Evolutionary conservation across 2,888 invertebrate species (phyloP).

Genomic region (Melanotus villosus): DNA sequence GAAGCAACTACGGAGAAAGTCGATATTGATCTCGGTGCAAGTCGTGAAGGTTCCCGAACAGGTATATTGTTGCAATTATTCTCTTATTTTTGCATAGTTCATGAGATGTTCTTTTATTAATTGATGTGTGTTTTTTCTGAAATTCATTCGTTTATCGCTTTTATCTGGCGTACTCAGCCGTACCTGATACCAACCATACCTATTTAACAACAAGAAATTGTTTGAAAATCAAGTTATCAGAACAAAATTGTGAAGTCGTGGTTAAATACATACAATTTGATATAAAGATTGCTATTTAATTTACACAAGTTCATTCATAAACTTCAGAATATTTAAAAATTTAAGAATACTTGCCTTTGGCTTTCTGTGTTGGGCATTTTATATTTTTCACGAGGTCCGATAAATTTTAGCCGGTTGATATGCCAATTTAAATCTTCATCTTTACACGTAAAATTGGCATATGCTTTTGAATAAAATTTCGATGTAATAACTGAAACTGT

Average conservation of each 20-base stretch:
- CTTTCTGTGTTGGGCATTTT: slow-evolving; percentile 64
- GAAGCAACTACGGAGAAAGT: slow-evolving; percentile 75
- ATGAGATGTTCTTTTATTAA: slow-evolving; percentile 63
- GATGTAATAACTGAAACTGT: slow-evolving; percentile 60
- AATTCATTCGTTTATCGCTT: slow-evolving; percentile 64
- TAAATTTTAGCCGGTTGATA: slow-evolving; percentile 58
- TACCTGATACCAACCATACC: slow-evolving; percentile 67
- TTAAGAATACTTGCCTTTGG: slow-evolving; percentile 59
- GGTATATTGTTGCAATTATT: slow-evolving; percentile 69
- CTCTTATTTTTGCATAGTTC: slow-evolving; percentile 63
- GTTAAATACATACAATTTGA: too few relatives aligned
- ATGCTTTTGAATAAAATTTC: slow-evolving; percentile 61
- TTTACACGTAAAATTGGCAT: slow-evolving; percentile 47
- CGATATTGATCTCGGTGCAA: slow-evolving; percentile 86
- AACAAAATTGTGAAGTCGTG: too few relatives aligned
- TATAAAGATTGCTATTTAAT: too few relatives aligned
- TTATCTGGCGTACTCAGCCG: slow-evolving; percentile 53
- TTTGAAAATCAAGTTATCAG: too few relatives aligned
- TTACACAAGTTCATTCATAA: too few relatives aligned
- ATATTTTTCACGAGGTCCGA: slow-evolving; percentile 61
- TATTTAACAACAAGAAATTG: too few relatives aligned
- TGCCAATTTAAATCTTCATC: slow-evolving; percentile 56
- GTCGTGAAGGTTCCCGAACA: slow-evolving; percentile 90
- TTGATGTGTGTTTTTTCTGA: slow-evolving; percentile 68
- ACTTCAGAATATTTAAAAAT: neutral